phyloP scores from a whole-genome alignment of 2,888 invertebrate species.

The Antheraea yamamai region DNA sequence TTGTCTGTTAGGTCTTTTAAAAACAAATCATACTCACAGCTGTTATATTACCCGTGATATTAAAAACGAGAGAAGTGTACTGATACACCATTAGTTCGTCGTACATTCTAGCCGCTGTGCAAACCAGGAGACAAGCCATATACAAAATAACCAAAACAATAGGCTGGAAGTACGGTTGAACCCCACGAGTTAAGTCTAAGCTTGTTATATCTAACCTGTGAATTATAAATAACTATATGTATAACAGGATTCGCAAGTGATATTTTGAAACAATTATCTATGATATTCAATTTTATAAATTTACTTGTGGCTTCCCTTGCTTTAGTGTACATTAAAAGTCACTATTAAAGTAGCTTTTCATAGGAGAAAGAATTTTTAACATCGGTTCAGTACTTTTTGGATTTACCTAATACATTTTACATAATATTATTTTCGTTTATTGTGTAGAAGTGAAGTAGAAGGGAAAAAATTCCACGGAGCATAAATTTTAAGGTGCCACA shows the following conservation, averaged over 20 bases:
- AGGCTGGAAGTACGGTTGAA: constrained; percentile 75
- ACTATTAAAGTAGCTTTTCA: too few relatives aligned
- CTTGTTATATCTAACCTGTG: constrained; percentile 69
- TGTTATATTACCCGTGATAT: constrained; percentile 62
- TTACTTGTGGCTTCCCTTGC: too few relatives aligned
- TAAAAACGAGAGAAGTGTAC: constrained; percentile 58
- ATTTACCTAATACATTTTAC: too few relatives aligned
- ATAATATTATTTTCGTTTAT: too few relatives aligned
- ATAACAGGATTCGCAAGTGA: background rate
- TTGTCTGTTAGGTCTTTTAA: background rate
- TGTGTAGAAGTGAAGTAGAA: too few relatives aligned
- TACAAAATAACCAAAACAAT: constrained; percentile 73
- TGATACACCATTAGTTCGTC: constrained; percentile 79
- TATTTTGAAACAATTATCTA: background rate
- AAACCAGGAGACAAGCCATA: constrained; percentile 69
- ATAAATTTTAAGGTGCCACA: too few relatives aligned
- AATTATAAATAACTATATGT: constrained; percentile 14
- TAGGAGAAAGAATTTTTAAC: too few relatives aligned
- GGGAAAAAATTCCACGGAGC: too few relatives aligned
- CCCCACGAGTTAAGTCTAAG: constrained; percentile 60
- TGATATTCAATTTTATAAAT: background rate
- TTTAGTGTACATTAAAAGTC: too few relatives aligned
- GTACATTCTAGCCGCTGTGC: constrained; percentile 70
- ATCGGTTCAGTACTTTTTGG: too few relatives aligned
- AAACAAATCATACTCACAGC: constrained; percentile 49